Evolutionary conservation across 2,113 vertebrate genomes (phyloP).

Genomic region (Mus spicilegus): DNA sequence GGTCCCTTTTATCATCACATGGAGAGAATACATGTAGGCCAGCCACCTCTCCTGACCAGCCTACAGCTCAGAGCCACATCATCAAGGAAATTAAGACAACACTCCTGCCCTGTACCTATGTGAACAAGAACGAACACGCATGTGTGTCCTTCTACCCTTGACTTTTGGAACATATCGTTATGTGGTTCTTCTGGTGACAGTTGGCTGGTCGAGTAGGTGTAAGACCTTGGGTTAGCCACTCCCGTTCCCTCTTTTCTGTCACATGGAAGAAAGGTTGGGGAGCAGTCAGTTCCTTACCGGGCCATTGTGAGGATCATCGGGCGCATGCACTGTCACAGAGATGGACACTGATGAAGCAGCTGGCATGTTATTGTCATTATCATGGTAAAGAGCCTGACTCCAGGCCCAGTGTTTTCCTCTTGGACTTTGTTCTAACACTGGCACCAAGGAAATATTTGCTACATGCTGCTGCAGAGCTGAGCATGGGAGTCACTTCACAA

Average conservation of each 20-base stretch:
- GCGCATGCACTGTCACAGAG: accelerated
- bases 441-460: background rate
- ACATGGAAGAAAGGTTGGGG: accelerated
- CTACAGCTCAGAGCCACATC: background rate
- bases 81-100: background rate
- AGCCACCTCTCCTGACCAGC: background rate
- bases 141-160: background rate
- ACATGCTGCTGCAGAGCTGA: background rate
- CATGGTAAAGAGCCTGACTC: background rate
- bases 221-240: background rate
- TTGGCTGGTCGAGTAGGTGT: accelerated
- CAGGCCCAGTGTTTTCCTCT: background rate
- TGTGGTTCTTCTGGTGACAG: background rate
- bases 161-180: background rate
- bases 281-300: accelerated
- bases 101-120: background rate
- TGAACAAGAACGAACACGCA: too few species aligned
- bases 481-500: background rate
- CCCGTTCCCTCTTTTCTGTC: background rate
- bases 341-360: background rate
- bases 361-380: background rate
- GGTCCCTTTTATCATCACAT: background rate
- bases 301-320: background rate
- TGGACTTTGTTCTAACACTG: background rate
- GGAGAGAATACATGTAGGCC: background rate